These are phyloP conservation scores for Dendropsophus ebraccatus DNA, from an alignment of 2,113 vertebrate species.

Conservation along the genomic window DNA sequence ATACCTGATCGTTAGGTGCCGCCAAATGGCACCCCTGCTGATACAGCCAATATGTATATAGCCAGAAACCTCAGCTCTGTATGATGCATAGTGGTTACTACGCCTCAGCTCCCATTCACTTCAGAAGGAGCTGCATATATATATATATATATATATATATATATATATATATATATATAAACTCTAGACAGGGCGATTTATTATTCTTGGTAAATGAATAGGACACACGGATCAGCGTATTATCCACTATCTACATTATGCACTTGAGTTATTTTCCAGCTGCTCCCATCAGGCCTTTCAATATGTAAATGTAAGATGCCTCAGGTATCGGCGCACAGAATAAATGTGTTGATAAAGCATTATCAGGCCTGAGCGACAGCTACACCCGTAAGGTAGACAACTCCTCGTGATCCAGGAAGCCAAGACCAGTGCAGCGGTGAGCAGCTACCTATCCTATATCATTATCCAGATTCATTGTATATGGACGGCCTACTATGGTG, in stretches of 20 bases:
- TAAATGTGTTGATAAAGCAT: slow-evolving; percentile 8
- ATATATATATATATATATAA: too few species aligned
- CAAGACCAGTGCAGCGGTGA: background rate
- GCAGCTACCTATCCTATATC: background rate
- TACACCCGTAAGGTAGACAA: background rate
- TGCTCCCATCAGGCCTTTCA: background rate
- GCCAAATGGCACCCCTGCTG: too few species aligned
- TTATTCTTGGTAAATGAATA: background rate
- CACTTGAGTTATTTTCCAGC: background rate
- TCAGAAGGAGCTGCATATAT: too few species aligned
- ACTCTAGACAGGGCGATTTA: background rate
- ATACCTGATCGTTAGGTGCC: too few species aligned
- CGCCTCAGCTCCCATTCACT: too few species aligned
- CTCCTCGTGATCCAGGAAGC: background rate
- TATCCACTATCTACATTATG: slow-evolving; percentile 2
- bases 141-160: too few species aligned
- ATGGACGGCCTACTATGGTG: slow-evolving; percentile 3
- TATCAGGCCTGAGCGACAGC: background rate
- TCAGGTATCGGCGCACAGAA: slow-evolving; percentile 1
- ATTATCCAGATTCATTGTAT: background rate
- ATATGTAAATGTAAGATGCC: background rate
- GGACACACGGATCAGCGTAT: background rate
- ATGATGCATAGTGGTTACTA: too few species aligned
- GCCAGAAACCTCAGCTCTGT: too few species aligned
- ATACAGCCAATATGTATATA: too few species aligned